phyloP scores from a whole-genome alignment of 2,888 invertebrate species.

The Cheilosia variabilis region DNA sequence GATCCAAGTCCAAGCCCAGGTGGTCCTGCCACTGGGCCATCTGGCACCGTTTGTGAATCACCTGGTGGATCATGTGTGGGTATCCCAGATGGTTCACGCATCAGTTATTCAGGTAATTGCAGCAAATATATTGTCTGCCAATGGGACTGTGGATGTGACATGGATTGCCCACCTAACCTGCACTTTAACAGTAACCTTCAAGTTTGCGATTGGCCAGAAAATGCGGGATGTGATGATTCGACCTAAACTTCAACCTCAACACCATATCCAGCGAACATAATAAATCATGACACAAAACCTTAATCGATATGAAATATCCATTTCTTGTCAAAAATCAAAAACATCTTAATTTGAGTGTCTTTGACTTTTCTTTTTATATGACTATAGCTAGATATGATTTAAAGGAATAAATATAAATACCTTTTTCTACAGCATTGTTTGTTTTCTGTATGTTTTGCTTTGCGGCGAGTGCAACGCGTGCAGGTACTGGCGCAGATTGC shows the following conservation, averaged over 20 bases:
- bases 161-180: constrained; percentile 48
- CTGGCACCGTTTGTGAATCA: constrained; percentile 58
- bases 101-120: constrained; percentile 53
- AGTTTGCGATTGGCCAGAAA: constrained; percentile 72
- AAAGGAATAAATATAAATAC: too few relatives aligned
- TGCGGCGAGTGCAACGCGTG: too few relatives aligned
- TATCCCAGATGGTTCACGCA: not conserved
- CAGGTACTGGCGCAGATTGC: too few relatives aligned
- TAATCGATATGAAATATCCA: too few relatives aligned
- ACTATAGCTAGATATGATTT: too few relatives aligned
- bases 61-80: constrained; percentile 54
- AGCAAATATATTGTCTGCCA: constrained; percentile 65
- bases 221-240: constrained; percentile 76
- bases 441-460: too few relatives aligned
- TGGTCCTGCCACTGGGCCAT: constrained; percentile 50
- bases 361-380: too few relatives aligned
- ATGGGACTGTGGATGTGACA: constrained; percentile 33
- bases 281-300: not conserved
- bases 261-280: not conserved
- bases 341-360: too few relatives aligned
- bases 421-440: too few relatives aligned
- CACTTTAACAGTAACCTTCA: constrained; percentile 50
- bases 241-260: not conserved
- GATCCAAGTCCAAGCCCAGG: not conserved
- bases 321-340: too few relatives aligned